Base-by-base conservation (phyloP, 1,140 invertebrate species). In the Drosophila ananassae region DNA sequence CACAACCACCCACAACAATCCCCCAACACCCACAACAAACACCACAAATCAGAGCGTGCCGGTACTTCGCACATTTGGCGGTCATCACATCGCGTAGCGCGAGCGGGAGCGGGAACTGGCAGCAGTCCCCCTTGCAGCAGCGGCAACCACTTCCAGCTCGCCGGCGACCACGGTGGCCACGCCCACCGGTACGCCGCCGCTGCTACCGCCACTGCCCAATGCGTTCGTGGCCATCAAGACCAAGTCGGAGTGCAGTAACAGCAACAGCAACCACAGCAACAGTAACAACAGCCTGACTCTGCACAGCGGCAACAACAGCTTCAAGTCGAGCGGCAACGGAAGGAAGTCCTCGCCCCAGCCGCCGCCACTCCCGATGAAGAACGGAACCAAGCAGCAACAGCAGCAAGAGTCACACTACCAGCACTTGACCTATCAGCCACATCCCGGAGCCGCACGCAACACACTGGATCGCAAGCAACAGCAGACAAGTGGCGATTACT, bases 71-170 rank as follows among this genome's bases (percentile, higher is more conserved):
- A 92, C 91, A 85, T 92, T 92, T 90, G 91, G 91, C 61, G 91
- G 90, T 78, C 91, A 92, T 89, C 91, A 92, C 77, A 91, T 89
- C 80, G 91, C 90, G 90, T 92, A 92, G 91, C 91, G 91, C 79
- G 90, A 92, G 69, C 80, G 89, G 59, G 76, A 92, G 79, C 90
- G 91, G 82, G 90, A 92, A 76, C 77, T 89, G 57, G 76, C 68
- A 83, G 57, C 79, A 74, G 44, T 47, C 64, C 66, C 44, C 17
- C 44, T 47, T 47, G 76, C 79, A 53, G 37, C 73, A 60, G 50
- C 58, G 56, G 51, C 50, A 22, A 78, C 79, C 28, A 71, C 77
- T 48, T 79, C 61, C 67, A 73, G 79, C 48, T 79, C 80, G 28
- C 75, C 89, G 53, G 62, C 89, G 52, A 79, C 80, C 32, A 83